A percentile compares a stretch with the other conserved stretches of the same genome.
Conservation (phyloP, 1,140 invertebrate species). For the Epicauta chinensis region DNA sequence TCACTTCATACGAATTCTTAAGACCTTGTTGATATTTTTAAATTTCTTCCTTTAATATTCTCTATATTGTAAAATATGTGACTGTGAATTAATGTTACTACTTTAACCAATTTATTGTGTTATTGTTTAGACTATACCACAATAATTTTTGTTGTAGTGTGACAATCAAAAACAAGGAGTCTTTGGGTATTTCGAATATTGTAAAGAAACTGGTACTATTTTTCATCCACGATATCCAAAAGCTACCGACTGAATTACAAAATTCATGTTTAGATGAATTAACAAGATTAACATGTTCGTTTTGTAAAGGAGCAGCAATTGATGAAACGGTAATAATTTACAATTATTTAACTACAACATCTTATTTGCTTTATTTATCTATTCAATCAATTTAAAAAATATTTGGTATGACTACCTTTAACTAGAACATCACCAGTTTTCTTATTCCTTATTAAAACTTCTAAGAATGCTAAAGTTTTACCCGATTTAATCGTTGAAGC, state of each 20-base stretch:
- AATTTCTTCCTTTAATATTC: too few relatives aligned
- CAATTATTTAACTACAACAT: too few relatives aligned
- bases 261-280: slow-evolving; percentile 54
- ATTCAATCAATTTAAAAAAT: slow-evolving; percentile 2
- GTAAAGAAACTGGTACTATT: slow-evolving; percentile 58
- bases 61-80: too few relatives aligned
- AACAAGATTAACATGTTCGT: slow-evolving; percentile 65
- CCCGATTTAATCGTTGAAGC: slow-evolving; percentile 72
- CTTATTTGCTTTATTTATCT: too few relatives aligned
- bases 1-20: too few relatives aligned
- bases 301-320: slow-evolving; percentile 63
- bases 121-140: too few relatives aligned
- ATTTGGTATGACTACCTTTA: slow-evolving; percentile 76
- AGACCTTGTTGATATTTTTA: too few relatives aligned
- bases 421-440: slow-evolving; percentile 63
- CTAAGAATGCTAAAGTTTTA: slow-evolving; percentile 71
- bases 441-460: slow-evolving; percentile 70
- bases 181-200: slow-evolving; percentile 61
- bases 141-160: slow-evolving; percentile 42
- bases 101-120: too few relatives aligned
- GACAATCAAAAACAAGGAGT: slow-evolving; percentile 56
- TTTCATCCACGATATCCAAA: slow-evolving; percentile 51
- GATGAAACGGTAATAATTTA: slow-evolving; percentile 61
- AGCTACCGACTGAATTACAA: slow-evolving; percentile 43
- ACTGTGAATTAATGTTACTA: not conserved